These are phyloP conservation scores for Drosophila nannoptera DNA, from an alignment of 1,140 invertebrate species.

Conservation along the genomic window DNA sequence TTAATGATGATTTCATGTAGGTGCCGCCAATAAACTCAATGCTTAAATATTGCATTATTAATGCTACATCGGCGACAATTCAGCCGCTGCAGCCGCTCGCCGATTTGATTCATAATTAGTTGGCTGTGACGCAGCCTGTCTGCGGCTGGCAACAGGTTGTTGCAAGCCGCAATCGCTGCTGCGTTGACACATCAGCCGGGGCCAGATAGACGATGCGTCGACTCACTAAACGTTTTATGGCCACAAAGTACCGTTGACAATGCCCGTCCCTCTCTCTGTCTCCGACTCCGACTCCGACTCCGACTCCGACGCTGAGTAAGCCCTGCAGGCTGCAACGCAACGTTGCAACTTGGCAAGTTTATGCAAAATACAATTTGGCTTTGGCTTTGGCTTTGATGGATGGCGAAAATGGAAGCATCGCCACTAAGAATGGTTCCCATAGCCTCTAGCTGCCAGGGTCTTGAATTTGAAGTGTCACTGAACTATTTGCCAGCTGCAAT, in stretches of 20 bases:
- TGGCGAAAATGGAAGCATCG: conserved; percentile 50
- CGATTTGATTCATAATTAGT: conserved; percentile 73
- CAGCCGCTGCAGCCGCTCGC: conserved; percentile 20
- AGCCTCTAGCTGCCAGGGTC: not conserved
- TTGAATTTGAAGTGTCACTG: conserved; percentile 17
- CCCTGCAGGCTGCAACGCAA: conserved; percentile 59
- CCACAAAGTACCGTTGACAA: conserved; percentile 70
- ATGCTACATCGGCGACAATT: conserved; percentile 42
- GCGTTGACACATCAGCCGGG: conserved; percentile 34
- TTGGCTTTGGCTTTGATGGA: conserved; percentile 49
- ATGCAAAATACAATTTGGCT: conserved; percentile 63
- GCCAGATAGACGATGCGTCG: conserved; percentile 23
- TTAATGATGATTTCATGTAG: conserved; percentile 77
- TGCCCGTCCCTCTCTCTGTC: conserved; percentile 15
- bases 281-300: conserved; percentile 22
- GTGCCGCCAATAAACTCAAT: conserved; percentile 76
- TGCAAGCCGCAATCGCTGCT: conserved; percentile 16
- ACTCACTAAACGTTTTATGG: conserved; percentile 75
- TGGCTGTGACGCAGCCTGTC: conserved; percentile 25
- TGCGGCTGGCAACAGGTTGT: conserved; percentile 35
- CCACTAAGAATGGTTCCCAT: conserved; percentile 35
- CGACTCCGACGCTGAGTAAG: conserved; percentile 23
- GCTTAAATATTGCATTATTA: conserved; percentile 75
- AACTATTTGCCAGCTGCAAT: conserved; percentile 8
- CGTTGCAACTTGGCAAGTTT: conserved; percentile 62